Conservation (phyloP, 2,888 invertebrate genomes). For the Campoplex nolae region DNA sequence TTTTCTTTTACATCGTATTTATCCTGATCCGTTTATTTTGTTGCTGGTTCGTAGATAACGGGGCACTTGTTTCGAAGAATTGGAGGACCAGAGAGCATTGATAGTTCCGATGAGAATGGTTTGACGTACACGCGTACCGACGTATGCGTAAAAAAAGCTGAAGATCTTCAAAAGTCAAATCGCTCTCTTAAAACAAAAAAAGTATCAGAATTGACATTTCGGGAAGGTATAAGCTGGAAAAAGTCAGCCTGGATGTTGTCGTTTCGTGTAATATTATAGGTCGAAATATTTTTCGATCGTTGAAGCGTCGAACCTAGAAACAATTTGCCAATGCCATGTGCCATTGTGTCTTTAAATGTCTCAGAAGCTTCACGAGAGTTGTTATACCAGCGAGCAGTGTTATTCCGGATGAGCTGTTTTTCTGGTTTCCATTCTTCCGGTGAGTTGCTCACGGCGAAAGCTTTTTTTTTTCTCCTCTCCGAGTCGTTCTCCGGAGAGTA, state of each 20-base stretch:
- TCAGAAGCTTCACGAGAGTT: background rate
- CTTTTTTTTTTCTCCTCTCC: background rate
- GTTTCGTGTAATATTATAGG: background rate
- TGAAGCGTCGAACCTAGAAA: background rate
- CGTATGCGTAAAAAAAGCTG: background rate
- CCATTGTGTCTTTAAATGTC: background rate
- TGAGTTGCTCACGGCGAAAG: background rate
- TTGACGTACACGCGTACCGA: background rate
- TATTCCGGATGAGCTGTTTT: background rate
- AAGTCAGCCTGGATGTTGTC: background rate
- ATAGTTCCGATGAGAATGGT: slow-evolving; percentile 28
- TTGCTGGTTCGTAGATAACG: background rate
- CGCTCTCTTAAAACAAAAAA: background rate
- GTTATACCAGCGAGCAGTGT: background rate
- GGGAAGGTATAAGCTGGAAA: background rate
- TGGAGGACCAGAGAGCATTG: background rate
- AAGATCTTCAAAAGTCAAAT: slow-evolving; percentile 1
- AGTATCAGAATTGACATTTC: background rate
- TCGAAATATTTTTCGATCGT: background rate
- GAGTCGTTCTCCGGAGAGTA: background rate
- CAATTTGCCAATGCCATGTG: background rate
- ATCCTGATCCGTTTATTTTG: slow-evolving; percentile 32
- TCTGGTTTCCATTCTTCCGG: background rate
- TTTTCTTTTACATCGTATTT: slow-evolving; percentile 36
- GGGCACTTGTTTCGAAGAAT: slow-evolving; percentile 28